phyloP scores from a whole-genome alignment of 1,140 invertebrate genomes.

The Asobara japonica region DNA sequence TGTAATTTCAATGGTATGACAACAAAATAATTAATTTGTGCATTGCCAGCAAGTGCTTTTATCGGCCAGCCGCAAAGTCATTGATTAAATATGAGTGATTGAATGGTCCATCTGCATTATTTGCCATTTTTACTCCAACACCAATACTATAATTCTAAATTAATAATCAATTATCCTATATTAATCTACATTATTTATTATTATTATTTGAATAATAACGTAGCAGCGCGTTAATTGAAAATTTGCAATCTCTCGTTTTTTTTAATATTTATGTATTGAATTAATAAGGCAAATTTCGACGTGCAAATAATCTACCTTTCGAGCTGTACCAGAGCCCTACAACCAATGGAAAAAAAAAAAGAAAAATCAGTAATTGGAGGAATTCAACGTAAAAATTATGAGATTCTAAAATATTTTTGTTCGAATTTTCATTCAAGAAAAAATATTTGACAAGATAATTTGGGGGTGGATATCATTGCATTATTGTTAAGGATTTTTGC shows the following conservation, averaged over 20 bases:
- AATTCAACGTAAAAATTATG: neutral
- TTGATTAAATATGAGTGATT: neutral
- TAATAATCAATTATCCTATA: neutral
- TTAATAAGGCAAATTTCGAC: conserved; percentile 18
- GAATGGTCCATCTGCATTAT: neutral
- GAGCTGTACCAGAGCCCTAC: conserved; percentile 54
- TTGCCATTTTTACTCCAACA: neutral
- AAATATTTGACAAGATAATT: no score
- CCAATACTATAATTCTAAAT: conserved; percentile 1
- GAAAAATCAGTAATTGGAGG: conserved; percentile 39
- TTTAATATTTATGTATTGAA: neutral
- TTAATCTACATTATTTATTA: neutral
- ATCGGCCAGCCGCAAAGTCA: conserved; percentile 47
- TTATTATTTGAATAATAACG: neutral
- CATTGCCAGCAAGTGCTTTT: conserved; percentile 61
- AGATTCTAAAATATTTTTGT: neutral
- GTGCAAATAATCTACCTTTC: conserved; percentile 51
- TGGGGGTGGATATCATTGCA: no score
- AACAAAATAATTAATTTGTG: conserved; percentile 47
- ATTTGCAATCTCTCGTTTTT: neutral
- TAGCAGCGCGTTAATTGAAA: neutral
- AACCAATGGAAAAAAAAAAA: conserved; percentile 52
- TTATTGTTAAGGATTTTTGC: no score
- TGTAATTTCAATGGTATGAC: neutral
- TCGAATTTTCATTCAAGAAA: no score